A percentile compares a stretch with the other conserved stretches of the same genome.
Evolutionary conservation across 2,797 vertebrate genomes (phyloP).

Genomic region (Lithobates pipiens): DNA sequence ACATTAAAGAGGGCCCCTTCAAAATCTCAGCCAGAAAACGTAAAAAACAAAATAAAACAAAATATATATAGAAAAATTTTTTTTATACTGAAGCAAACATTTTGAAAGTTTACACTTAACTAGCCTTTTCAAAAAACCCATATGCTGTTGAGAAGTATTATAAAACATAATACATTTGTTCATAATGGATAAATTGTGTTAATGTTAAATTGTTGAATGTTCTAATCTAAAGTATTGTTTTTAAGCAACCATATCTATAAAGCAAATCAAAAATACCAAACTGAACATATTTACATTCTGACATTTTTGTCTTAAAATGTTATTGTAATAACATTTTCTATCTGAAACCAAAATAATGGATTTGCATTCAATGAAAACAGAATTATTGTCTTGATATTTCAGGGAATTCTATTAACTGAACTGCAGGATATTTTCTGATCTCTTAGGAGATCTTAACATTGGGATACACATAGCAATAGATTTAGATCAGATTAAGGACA

Average conservation of each 20-base stretch:
- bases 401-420: not conserved
- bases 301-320: constrained; percentile 1
- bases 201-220: not conserved
- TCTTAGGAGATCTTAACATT: not conserved
- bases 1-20: too few relatives aligned
- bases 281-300: not conserved
- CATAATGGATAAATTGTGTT: not conserved
- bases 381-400: not conserved
- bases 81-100: not conserved
- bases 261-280: constrained; percentile 11
- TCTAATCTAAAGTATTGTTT: not conserved
- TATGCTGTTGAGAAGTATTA: not conserved
- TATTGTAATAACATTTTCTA: not conserved
- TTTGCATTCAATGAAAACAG: not conserved
- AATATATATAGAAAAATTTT: not conserved
- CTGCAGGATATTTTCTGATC: not conserved
- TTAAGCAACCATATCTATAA: not conserved
- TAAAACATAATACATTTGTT: not conserved
- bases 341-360: not conserved
- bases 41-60: too few relatives aligned
- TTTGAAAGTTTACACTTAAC: not conserved
- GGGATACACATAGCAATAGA: not conserved
- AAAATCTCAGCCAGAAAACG: too few relatives aligned
- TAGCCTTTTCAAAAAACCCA: not conserved
- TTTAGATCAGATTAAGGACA: constrained; percentile 5